Evolutionary conservation across 2,113 vertebrate species (phyloP), one percentile per base, ranked within the genome.

Genomic region (Myiozetetes cayanensis): DNA sequence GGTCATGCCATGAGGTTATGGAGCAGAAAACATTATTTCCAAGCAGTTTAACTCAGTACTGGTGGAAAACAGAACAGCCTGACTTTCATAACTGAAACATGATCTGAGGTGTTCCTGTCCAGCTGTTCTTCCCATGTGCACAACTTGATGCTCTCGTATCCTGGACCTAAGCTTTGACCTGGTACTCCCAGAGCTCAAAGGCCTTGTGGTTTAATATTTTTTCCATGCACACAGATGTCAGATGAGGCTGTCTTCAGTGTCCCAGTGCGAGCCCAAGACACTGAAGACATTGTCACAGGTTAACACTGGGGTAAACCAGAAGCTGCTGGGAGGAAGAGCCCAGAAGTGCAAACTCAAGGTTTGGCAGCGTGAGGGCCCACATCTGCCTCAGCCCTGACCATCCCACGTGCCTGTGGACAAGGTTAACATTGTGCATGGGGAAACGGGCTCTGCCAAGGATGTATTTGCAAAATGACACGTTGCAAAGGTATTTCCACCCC

Each of bases 21-120:
- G 84, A 94, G 93, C 93, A 96, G 76, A 91, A 95, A 90, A 85
- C 86, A 81, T 97, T 95, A 87, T 93, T 96, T 95, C 95, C 30
- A 0, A 95, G 76, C 73, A 87, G 89, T 93, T 96, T 89, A 93
- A 84, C 91, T 87, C 58, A 20, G 58, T 18, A 22, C 14, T 90
- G 86, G 68, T 68, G n/a, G 39, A 59, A 82, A 89, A 41, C 30
- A 93, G 80, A 87, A 52, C 1, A 61, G 70, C 35, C 35, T 28
- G 46, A 61, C 76, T 94, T 78, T 78, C 35, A 4, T 85, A 85
- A 49, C 52, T 46, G 70, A 50, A 74, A 67, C 10, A 2, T 25
- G 58, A 74, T 25, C 70, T 6, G 56, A 44, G 65, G 67, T 41
- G 44, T 63, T 90, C 80, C 52, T 61, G 73, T 67, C 76, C 94